Base-by-base conservation (phyloP, 2,113 vertebrate species). In the Dasyornis broadbenti region DNA sequence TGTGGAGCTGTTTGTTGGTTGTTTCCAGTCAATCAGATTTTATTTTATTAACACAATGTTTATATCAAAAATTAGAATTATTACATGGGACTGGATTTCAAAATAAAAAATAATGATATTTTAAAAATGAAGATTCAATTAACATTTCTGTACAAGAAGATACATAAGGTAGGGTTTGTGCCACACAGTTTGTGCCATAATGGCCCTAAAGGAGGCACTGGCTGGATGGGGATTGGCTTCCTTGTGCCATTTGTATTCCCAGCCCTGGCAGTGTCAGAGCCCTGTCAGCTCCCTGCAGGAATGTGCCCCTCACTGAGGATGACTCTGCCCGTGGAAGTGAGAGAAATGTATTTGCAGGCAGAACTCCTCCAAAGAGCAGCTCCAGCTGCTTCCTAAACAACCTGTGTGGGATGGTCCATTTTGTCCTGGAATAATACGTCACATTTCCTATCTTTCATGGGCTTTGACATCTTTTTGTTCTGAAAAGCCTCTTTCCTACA, bases 321-420 rank as follows among this genome's bases (percentile, higher is more conserved):
- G 19, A 8, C 27, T 45, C 20, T 50, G 61, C 44, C 33, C 68
- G 3, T 1, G 2, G 50, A 9, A 27, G 5, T 3, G 21, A 60
- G 8, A 68, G 17, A 37, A 39, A 27, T 15, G n/a, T 3, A 28
- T 53, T 13, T 77, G 63, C 22, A 81, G 39, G 86, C 50, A 79
- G 20, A 15, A 2, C 4, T 53, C 26, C 54, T 49, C 9, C 85
- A 37, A 68, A 31, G 0, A 59, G 45, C 61, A 70, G 70, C 65
- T 82, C 53, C 54, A 11, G n/a, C 64, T 31, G 40, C 44, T 15
- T 47, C 73, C 35, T 33, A 8, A 28, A 6, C 17, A 39, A 8
- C 30, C 30, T 10, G 7, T 0, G 0, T 23, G 7, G 4, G 6
- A 11, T 4, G 1, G 6, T 14, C 19, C 0, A 0, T 17, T 59